Base-by-base conservation (phyloP, 1,140 invertebrate species). In the Lepidurus arcticus region DNA sequence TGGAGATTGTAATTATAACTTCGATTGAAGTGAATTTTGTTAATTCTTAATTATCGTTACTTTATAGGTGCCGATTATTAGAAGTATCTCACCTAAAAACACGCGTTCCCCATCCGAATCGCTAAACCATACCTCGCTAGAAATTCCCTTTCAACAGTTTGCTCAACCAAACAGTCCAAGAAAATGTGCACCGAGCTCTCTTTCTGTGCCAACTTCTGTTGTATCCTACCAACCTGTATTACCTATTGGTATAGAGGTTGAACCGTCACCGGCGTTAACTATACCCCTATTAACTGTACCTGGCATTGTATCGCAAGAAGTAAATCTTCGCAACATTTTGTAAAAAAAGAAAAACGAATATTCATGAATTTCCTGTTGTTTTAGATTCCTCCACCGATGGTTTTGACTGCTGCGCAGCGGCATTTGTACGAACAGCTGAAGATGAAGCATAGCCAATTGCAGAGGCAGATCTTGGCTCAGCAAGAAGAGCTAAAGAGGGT, bases 401-500 rank as follows among this genome's bases (percentile, higher is more conserved):
- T 87, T 3, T 87, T 92, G 81, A 88, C 88, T 24, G 86, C 89
- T 0, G 87, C 88, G 9, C 91, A 91, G 82, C 76, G 76, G 44
- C 90, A 91, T 81, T 85, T 91, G 73, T 90, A 92, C 84, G 91
- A 91, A 82, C 91, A 93, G 84, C 83, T 95, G 81, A 91, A 94
- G 83, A 88, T 90, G 3, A 94, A 94, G 81, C 93, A 95, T 81
- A 92, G 93, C 80, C 90, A 94, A 83, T 85, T 95, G 44, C 92
- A 95, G 81, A 91, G 93, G 82, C 87, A 93, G 80, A 95, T 95
- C 78, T 89, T 92, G 42, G 90, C 93, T 81, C 93, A 95, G 82
- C 93, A 95, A 82, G 93, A 94, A 83, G 93, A 95, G 84, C 83
- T 96, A 79, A 87, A 91, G 73, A 88, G 90, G 79, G 92, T 95